phyloP scores from a whole-genome alignment of 2,888 invertebrate genomes.

The Gastrophysa polygoni region DNA sequence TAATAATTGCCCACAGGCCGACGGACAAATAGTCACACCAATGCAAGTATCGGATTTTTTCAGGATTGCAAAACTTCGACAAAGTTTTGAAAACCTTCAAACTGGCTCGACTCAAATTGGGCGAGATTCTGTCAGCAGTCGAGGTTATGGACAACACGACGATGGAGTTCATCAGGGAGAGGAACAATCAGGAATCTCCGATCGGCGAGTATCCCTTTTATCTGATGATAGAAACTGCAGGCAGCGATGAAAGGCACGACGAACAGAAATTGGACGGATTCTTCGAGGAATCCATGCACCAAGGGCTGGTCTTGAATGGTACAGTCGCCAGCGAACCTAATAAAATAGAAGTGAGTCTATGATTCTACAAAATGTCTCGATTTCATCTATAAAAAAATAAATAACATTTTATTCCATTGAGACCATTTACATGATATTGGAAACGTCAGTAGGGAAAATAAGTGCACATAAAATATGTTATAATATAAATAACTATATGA shows the following conservation, averaged over 20 bases:
- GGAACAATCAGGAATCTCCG: constrained; percentile 66
- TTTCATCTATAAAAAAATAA: not conserved
- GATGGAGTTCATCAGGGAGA: constrained; percentile 67
- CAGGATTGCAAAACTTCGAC: constrained; percentile 78
- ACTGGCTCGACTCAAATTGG: constrained; percentile 74
- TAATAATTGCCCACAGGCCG: no score
- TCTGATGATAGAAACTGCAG: constrained; percentile 83
- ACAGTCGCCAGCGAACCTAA: constrained; percentile 79
- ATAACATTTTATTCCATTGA: no score
- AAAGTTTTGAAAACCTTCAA: constrained; percentile 77
- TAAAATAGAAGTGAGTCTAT: constrained; percentile 71
- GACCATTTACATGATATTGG: no score
- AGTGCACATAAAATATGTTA: no score
- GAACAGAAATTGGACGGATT: constrained; percentile 82
- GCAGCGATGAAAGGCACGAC: constrained; percentile 84
- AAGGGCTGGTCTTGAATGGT: constrained; percentile 78
- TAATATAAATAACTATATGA: no score
- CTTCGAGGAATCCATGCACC: constrained; percentile 72
- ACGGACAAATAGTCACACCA: no score
- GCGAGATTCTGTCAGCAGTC: constrained; percentile 92
- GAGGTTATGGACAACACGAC: constrained; percentile 88
- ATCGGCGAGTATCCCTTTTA: constrained; percentile 78
- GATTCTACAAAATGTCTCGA: no score
- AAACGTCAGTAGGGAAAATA: no score
- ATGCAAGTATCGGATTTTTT: constrained; percentile 24